Conservation (phyloP, 2,797 vertebrate species). For the Enteromius mattozi region DNA sequence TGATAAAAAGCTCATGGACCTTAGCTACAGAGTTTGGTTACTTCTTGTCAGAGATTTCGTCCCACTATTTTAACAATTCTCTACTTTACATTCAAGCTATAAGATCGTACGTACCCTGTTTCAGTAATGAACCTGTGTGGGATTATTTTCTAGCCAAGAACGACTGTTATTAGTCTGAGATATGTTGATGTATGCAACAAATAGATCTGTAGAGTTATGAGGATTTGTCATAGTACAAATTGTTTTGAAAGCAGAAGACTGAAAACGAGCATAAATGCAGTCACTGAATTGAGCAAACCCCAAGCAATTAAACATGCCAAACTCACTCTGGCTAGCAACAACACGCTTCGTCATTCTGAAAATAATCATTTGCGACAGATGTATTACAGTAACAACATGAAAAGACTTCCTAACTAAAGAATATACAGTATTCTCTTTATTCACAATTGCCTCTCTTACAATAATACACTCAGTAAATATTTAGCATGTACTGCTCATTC, state of each 20-base stretch:
- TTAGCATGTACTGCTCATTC: neutral
- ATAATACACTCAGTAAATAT: neutral
- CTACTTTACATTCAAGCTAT: constrained; percentile 25
- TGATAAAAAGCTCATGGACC: constrained; percentile 15
- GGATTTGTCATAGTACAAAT: constrained; percentile 62
- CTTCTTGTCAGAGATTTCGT: neutral
- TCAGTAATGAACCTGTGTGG: constrained; percentile 70
- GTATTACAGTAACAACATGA: neutral
- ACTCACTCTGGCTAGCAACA: neutral
- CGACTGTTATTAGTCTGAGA: constrained; percentile 62
- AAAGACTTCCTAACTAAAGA: neutral
- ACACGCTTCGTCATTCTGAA: neutral
- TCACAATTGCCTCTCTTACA: neutral
- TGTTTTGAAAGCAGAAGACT: constrained; percentile 55
- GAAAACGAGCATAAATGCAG: neutral
- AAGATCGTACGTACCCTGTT: constrained; percentile 31
- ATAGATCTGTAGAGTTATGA: constrained; percentile 55
- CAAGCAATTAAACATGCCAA: neutral
- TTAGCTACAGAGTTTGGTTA: neutral
- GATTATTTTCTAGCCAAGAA: constrained; percentile 66
- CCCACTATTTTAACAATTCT: neutral
- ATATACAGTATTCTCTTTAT: neutral
- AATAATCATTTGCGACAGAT: neutral
- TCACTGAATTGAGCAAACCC: neutral
- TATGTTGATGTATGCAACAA: constrained; percentile 68